Base-by-base conservation (phyloP, 2,797 vertebrate species). In the Poeciliopsis gracilis region DNA sequence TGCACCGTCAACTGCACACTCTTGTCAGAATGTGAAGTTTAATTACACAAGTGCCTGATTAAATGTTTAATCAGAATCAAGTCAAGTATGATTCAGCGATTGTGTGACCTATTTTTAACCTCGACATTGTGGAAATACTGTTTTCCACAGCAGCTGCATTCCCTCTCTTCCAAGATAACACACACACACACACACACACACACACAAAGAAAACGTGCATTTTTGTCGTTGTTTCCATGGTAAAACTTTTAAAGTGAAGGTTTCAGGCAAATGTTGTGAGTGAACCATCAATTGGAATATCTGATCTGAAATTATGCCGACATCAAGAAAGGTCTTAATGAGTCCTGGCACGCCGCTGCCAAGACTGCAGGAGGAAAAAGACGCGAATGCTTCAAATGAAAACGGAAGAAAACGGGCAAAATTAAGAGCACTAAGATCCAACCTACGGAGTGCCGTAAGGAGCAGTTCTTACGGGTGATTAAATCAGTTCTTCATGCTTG, bases 401-500 rank as follows among this genome's bases (percentile, higher is more conserved):
- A 73, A 55, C 25, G 30, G 13, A 78, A 55, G 0, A 36, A 53
- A 79, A 67, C 75, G 55, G 53, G 30, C 20, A 57, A 84, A 81
- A 84, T 89, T 57, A 84, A 87, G 72, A 87, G 67, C 67, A 45
- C 67, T 45, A 28, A 70, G 71, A 67, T 88, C 57, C 82, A 86
- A 86, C 49, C 51, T 51, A 76, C 46, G 57, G 84, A 87, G 76
- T 41, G 77, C 80, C 79, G 82, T 82, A 73, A 83, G 63, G 46
- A 83, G 82, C 45, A 79, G 84, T 83, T 86, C 82, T 90, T 86
- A 82, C 82, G 80, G 83, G 83, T 90, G 82, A 92, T 91, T 92
- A 82, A 90, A 91, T 90, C 81, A 88, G 81, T 75, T 84, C 84
- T 83, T 86, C 88, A 84, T 82, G 80, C 89, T 78, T 90, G 90